Evolutionary conservation across 2,797 vertebrate species (phyloP).

Genomic region (Pampus argenteus): DNA sequence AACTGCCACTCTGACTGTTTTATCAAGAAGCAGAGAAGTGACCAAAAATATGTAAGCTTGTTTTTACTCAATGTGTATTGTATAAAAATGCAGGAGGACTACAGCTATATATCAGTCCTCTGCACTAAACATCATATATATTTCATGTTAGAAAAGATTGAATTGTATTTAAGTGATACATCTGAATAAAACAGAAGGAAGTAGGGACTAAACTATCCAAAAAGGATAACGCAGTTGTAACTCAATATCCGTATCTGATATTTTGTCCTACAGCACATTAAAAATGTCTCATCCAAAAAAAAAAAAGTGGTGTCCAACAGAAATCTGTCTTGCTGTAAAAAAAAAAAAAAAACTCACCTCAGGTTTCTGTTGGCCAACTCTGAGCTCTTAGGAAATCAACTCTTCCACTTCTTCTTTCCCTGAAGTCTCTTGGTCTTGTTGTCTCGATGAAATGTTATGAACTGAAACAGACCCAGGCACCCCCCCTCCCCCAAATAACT

Average conservation of each 20-base stretch:
- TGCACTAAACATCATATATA: not conserved
- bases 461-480: constrained; percentile 12
- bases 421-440: constrained; percentile 22
- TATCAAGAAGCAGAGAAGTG: not conserved
- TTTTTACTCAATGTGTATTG: not conserved
- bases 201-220: not conserved
- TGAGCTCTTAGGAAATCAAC: constrained; percentile 47
- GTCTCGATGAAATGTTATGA: constrained; percentile 34
- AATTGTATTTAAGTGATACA: not conserved
- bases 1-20: not conserved
- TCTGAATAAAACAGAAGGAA: not conserved
- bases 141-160: not conserved
- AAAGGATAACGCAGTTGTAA: not conserved
- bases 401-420: constrained; percentile 31
- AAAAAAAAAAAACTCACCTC: constrained; percentile 69
- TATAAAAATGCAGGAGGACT: not conserved
- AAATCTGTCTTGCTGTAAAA: not conserved
- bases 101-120: not conserved
- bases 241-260: not conserved
- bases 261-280: not conserved
- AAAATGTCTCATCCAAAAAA: not conserved
- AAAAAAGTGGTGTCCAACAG: not conserved
- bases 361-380: constrained; percentile 29
- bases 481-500: not conserved
- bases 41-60: not conserved